phyloP scores from a whole-genome alignment of 2,113 vertebrate genomes.

The Nycticebus coucang region DNA sequence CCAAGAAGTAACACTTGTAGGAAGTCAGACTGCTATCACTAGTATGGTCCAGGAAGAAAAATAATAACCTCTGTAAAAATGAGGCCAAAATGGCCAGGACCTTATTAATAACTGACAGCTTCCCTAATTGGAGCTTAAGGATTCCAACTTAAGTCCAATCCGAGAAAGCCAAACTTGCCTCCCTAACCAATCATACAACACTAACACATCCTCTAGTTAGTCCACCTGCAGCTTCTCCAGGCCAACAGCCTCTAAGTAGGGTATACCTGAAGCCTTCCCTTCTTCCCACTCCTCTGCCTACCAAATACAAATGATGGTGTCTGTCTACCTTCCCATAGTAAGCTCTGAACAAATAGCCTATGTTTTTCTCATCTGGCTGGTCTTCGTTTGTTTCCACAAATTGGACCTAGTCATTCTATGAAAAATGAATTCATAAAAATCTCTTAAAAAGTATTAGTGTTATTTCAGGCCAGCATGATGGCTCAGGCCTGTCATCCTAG shows the following conservation, averaged over 20 bases:
- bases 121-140: neutral
- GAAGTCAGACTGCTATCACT: neutral
- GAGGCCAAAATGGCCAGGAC: neutral
- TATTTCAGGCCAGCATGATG: no score
- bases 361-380: neutral
- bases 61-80: neutral
- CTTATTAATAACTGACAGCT: neutral
- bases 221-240: neutral
- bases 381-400: conserved; percentile 16
- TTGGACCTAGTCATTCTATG: neutral
- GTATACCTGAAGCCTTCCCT: neutral
- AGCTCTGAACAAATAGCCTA: neutral
- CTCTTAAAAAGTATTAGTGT: no score
- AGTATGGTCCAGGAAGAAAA: neutral
- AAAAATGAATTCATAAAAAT: conserved; percentile 40
- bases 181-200: neutral
- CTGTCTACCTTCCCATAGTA: neutral
- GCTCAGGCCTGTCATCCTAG: no score
- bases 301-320: neutral
- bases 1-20: neutral
- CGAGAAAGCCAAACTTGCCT: neutral
- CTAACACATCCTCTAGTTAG: neutral
- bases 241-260: neutral
- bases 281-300: neutral
- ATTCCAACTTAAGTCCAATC: conserved; percentile 3